A percentile compares a stretch with the other conserved stretches of the same genome.
These are phyloP conservation scores for Dysidea cf. avara DNA, from an alignment of 37 sponge, comb jelly and placozoan species.

Conservation along the genomic window DNA sequence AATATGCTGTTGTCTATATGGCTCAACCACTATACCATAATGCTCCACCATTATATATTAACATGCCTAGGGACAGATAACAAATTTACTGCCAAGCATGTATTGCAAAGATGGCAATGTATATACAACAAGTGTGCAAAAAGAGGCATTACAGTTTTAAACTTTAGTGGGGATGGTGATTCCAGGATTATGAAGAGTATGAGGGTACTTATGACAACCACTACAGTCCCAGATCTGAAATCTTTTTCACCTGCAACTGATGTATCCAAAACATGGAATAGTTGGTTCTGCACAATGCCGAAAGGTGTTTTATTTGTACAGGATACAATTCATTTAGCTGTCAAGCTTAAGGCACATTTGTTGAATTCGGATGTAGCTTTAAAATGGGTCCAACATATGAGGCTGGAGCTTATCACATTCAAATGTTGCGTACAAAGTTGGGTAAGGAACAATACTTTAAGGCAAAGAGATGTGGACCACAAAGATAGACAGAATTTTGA, in stretches of 20 bases:
- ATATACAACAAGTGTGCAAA: slow-evolving; percentile 1
- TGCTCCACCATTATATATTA: slow-evolving; percentile 23
- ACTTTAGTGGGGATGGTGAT: slow-evolving; percentile 35
- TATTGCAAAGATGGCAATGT: slow-evolving; percentile 16
- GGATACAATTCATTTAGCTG: slow-evolving; percentile 34
- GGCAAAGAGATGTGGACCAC: slow-evolving; percentile 11
- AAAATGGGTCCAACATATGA: too few species aligned
- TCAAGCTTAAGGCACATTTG: slow-evolving; percentile 23
- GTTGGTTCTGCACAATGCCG: slow-evolving; percentile 10
- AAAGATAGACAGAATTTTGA: too few species aligned
- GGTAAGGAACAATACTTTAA: too few species aligned
- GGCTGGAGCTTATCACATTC: too few species aligned
- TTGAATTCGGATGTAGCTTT: slow-evolving; percentile 19
- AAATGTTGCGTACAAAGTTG: too few species aligned
- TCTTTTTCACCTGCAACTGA: too few species aligned
- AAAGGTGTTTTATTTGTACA: slow-evolving; percentile 9
- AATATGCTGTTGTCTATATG: slow-evolving; percentile 33
- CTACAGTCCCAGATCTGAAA: too few species aligned
- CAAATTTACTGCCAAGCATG: slow-evolving; percentile 20
- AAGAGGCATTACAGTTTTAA: slow-evolving; percentile 16
- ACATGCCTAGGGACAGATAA: slow-evolving; percentile 25
- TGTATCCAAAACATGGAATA: slow-evolving; percentile 6
- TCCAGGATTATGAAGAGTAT: slow-evolving; percentile 22
- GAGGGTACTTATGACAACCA: slow-evolving; percentile 5
- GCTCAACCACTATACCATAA: slow-evolving; percentile 17